Evolutionary conservation across 2,113 vertebrate genomes (phyloP).

Genomic region (Cervus canadensis): DNA sequence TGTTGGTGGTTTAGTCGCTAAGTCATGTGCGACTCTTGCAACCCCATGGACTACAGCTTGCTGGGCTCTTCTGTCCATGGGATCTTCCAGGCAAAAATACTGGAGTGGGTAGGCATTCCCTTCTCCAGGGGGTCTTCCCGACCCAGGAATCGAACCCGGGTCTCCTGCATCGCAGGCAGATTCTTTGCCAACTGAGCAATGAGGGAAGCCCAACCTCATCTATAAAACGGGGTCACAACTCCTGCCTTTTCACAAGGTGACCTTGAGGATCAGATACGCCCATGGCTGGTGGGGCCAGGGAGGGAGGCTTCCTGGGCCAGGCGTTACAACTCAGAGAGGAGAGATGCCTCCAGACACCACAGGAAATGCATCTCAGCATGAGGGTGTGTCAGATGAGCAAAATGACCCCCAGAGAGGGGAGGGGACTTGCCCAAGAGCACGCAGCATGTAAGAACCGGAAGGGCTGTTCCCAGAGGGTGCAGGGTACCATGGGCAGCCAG

Average conservation of each 20-base stretch:
- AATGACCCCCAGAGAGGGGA: background rate
- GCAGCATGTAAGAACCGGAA: accelerated
- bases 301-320: background rate
- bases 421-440: background rate
- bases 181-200: background rate
- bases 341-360: too few species aligned
- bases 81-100: background rate
- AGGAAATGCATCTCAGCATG: background rate
- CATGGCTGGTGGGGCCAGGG: background rate
- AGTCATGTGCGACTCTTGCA: background rate
- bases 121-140: background rate
- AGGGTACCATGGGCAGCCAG: accelerated
- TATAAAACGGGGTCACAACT: background rate
- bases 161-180: background rate
- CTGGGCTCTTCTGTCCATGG: background rate
- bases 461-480: too few species aligned
- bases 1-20: background rate
- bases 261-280: background rate
- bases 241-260: background rate
- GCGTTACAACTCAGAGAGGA: background rate
- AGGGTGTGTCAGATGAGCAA: background rate
- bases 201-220: background rate
- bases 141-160: background rate
- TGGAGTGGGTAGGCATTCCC: background rate
- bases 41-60: background rate